A percentile compares a stretch with the other conserved stretches of the same genome.
Evolutionary conservation across 1,140 invertebrate species (phyloP).

Genomic region (Leptinotarsa undecemlineata): DNA sequence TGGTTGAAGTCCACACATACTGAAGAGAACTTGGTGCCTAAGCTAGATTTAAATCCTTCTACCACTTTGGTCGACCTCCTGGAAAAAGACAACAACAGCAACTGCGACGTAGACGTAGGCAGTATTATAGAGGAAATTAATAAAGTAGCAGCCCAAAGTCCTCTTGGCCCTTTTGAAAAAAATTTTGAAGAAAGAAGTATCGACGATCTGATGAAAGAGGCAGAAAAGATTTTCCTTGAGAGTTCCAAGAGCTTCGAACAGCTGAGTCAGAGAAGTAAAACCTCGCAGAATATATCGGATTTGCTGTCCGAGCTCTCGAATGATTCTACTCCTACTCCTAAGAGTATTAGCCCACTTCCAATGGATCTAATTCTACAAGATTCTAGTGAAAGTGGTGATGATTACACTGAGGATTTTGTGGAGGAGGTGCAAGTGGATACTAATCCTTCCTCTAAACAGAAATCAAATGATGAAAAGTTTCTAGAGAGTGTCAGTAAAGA

Average conservation of each 20-base stretch:
- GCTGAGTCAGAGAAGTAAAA: slow-evolving; percentile 50
- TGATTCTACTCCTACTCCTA: slow-evolving; percentile 51
- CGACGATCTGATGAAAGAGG: slow-evolving; percentile 54
- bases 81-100: slow-evolving; percentile 46
- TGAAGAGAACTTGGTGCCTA: slow-evolving; percentile 34
- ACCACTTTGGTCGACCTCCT: slow-evolving; percentile 49
- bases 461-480: not conserved
- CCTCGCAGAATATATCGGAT: slow-evolving; percentile 50
- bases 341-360: slow-evolving; percentile 51
- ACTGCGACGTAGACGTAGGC: slow-evolving; percentile 49
- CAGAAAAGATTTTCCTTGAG: slow-evolving; percentile 53
- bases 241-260: slow-evolving; percentile 56
- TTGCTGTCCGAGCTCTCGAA: slow-evolving; percentile 41
- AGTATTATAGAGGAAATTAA: slow-evolving; percentile 56
- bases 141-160: slow-evolving; percentile 52
- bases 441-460: not conserved
- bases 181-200: slow-evolving; percentile 46
- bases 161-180: slow-evolving; percentile 49
- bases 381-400: slow-evolving; percentile 35
- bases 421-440: slow-evolving; percentile 41
- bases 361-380: slow-evolving; percentile 38
- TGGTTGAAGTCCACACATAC: slow-evolving; percentile 47
- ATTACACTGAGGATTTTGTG: slow-evolving; percentile 50
- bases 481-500: not conserved
- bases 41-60: slow-evolving; percentile 43